Base-by-base conservation (phyloP, 2,888 invertebrate genomes). In the Hololepta plana region DNA sequence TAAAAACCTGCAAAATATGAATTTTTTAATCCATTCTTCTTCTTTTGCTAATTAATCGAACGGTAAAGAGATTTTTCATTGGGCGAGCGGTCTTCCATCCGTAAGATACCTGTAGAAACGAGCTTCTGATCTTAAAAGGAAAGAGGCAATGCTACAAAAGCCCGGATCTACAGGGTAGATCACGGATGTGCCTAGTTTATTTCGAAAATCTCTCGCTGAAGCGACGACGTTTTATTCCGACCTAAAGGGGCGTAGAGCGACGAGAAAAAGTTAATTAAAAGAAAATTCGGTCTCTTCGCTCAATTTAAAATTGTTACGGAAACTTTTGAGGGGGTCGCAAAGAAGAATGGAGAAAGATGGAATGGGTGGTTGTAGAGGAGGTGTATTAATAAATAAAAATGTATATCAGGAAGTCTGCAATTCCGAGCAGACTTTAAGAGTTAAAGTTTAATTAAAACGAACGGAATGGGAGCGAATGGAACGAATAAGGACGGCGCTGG, bases 111-210 rank as follows among this genome's bases (percentile, higher is more conserved):
- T 88, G 88, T 88, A 88, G 85, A 88, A 85, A 87, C 88, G 88
- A 90, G 88, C 88, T 88, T 88, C 88, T 88, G 88, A 87, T 73
- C 59, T 64, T 59, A 55, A 58, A 54, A 57, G 48, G 53, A n/a
- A n/a, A n/a, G n/a, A n/a, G n/a, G n/a, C n/a, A n/a, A 27, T 22
- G 66, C 82, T 81, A 88, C 88, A 88, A 87, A 88, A 88, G 85
- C 88, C 88, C 88, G 88, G 88, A 88, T 87, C 87, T 88, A 90
- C 88, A 90, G 88, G 88, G 88, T 90, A 88, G 85, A 82, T 87
- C 85, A 88, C 87, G 85, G 81, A 82, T 82, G 84, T 74, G 80
- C 76, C 74, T 49, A 50, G 38, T 25, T 22, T 15, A 20, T n/a
- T n/a, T n/a, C n/a, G n/a, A n/a, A n/a, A n/a, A n/a, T n/a, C n/a